Evolutionary conservation across 2,797 vertebrate species (phyloP).

Genomic region (Arnoldichthys spilopterus): DNA sequence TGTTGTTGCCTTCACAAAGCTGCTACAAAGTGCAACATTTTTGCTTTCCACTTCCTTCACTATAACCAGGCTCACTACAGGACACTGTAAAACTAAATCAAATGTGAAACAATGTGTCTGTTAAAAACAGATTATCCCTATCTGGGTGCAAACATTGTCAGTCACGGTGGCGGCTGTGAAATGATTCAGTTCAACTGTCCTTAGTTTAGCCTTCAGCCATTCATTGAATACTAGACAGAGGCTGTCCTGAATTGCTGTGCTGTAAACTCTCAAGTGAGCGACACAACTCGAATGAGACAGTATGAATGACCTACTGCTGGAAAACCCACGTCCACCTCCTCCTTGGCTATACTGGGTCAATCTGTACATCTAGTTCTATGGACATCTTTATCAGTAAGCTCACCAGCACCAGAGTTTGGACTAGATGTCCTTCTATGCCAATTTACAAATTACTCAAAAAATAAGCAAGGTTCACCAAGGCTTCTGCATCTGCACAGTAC

Average conservation of each 20-base stretch:
- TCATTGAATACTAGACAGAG: background rate
- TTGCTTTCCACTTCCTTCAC: conserved; percentile 12
- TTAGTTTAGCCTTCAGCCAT: conserved; percentile 12
- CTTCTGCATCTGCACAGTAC: too few species aligned
- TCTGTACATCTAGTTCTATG: too few species aligned
- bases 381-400: too few species aligned
- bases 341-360: background rate
- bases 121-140: background rate
- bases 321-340: background rate
- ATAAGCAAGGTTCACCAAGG: background rate
- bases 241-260: conserved; percentile 1
- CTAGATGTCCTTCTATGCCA: too few species aligned
- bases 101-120: conserved; percentile 13
- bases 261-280: conserved; percentile 10
- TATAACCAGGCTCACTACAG: conserved; percentile 27
- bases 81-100: conserved; percentile 19
- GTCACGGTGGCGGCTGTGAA: background rate
- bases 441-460: background rate
- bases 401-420: too few species aligned
- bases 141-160: background rate
- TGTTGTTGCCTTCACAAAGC: conserved; percentile 47
- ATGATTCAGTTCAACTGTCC: conserved; percentile 1
- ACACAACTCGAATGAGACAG: background rate
- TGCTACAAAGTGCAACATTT: conserved; percentile 35
- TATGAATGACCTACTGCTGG: background rate